Evolutionary conservation across 2,888 invertebrate species (phyloP), one percentile per base, ranked within the genome.

Genomic region (Sabatieria punctata): DNA sequence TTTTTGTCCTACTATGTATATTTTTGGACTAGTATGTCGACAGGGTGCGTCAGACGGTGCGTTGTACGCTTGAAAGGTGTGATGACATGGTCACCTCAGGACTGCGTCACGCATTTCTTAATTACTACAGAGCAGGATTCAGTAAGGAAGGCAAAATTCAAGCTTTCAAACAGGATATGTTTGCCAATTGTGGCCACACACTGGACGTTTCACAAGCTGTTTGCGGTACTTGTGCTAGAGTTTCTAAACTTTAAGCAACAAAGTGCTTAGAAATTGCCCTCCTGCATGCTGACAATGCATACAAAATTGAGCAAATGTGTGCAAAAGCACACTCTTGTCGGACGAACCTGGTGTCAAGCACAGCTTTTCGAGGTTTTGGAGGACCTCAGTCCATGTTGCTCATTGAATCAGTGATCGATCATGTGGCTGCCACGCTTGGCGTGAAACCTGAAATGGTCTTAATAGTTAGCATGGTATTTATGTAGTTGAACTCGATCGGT

Each of bases 361-460:
- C 89, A 0, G 91, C 91, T 0, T 91, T 89, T 60, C 73, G 91
- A 57, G 86, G 86, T 3, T 88, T 86, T 60, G 88, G 88, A 4
- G 84, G 79, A 0, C 88, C 88, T 0, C 86, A 86, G 63, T 85
- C 81, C 25, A 85, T 86, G 85, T 81, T 82, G 61, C 76, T 79
- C 1, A 80, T 77, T 0, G 89, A 89, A 68, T 76, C 73, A 54
- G 78, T 84, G 55, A 74, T 84, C 35, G 73, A 79, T 51, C 78
- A 83, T 52, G 73, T 86, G 15, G 85, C 88, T 1, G 73, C 73
- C 35, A 75, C 73, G n/a, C n/a, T n/a, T n/a, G n/a, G n/a, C n/a
- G n/a, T n/a, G n/a, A n/a, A n/a, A n/a, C n/a, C n/a, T n/a, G n/a
- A n/a, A n/a, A n/a, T n/a, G n/a, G n/a, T n/a, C n/a, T n/a, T n/a